Conservation (phyloP, 2,888 invertebrate species). For the Rhingia campestris region DNA sequence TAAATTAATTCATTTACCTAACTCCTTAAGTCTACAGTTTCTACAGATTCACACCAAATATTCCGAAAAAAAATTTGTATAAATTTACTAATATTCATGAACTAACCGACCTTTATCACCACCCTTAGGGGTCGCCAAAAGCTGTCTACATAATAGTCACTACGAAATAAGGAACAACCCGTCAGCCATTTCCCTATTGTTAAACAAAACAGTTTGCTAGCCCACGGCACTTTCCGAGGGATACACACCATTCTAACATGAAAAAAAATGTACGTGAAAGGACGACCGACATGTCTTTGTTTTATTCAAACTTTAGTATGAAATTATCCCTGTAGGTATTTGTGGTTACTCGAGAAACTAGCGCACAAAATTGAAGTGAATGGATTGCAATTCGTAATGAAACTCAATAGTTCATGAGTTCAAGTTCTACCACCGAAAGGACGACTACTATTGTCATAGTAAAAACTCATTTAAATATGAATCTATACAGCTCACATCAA, state of each 20-base stretch:
- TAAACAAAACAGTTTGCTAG: constrained; percentile 10
- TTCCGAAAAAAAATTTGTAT: constrained; percentile 23
- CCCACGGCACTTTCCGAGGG: background rate
- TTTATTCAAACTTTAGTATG: constrained; percentile 22
- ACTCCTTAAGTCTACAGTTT: background rate
- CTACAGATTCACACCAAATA: background rate
- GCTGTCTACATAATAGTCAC: background rate
- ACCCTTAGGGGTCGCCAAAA: background rate
- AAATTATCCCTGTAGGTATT: constrained; percentile 28
- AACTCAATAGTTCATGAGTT: constrained; percentile 47
- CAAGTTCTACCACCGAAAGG: constrained; percentile 1
- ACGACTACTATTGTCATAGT: no score
- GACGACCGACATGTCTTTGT: constrained; percentile 17
- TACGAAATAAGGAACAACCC: constrained; percentile 1
- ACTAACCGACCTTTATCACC: constrained; percentile 1
- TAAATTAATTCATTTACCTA: constrained; percentile 10
- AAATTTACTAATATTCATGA: constrained; percentile 9
- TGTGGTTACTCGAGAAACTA: constrained; percentile 8
- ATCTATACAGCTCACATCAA: constrained; percentile 15
- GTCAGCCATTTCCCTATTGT: background rate
- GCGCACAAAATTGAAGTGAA: background rate
- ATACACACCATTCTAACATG: background rate
- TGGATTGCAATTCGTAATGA: constrained; percentile 56
- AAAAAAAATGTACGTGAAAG: constrained; percentile 1
- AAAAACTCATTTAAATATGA: constrained; percentile 26